Conservation (phyloP, 2,113 vertebrate species). For the Apteryx owenii region DNA sequence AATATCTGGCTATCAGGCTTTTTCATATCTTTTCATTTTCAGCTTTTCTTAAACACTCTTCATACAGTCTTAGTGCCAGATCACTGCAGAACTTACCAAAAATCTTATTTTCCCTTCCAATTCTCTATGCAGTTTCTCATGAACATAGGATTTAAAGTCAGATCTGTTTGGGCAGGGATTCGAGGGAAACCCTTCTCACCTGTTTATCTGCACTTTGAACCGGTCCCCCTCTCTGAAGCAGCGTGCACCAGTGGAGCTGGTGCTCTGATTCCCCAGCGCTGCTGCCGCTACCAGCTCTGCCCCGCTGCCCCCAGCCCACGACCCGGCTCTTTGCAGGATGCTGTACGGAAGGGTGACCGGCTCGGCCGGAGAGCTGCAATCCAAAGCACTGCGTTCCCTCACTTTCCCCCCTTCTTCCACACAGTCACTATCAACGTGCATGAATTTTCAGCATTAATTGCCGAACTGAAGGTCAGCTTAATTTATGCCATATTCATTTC, state of each 20-base stretch:
- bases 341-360: no score
- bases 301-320: not conserved
- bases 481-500: not conserved
- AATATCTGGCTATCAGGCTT: not conserved
- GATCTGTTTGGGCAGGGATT: not conserved
- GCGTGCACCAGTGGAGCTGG: not conserved
- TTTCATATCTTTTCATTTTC: not conserved
- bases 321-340: not conserved
- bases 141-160: not conserved
- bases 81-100: not conserved
- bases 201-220: not conserved
- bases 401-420: not conserved
- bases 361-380: not conserved
- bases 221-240: not conserved
- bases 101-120: not conserved
- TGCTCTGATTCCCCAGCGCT: not conserved
- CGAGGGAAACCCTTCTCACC: not conserved
- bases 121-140: not conserved
- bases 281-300: not conserved
- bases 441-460: not conserved
- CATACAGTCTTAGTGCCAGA: not conserved
- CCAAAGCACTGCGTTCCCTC: not conserved
- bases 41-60: not conserved
- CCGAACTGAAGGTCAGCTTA: not conserved
- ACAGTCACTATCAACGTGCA: rapidly evolving